A percentile compares a stretch with the other conserved stretches of the same genome.
Evolutionary conservation across 2,888 invertebrate species (phyloP).

Genomic region (Ichneumoninae sp.): DNA sequence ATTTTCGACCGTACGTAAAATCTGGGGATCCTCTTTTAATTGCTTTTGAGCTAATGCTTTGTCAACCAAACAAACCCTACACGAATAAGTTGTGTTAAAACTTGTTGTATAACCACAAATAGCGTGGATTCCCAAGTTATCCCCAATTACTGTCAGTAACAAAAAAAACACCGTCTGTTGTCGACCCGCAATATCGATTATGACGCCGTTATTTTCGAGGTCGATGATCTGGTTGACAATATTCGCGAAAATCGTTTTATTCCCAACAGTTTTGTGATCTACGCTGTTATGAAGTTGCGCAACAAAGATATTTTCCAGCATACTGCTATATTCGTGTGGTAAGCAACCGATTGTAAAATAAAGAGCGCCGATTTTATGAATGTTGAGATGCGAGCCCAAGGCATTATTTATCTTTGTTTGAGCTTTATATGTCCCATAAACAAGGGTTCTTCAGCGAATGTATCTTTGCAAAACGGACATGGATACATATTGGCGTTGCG

Average conservation of each 20-base stretch:
- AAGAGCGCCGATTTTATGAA: neutral
- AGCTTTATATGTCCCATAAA: too few species aligned
- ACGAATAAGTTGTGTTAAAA: constrained; percentile 54
- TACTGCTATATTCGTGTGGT: constrained; percentile 34
- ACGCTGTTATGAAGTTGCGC: constrained; percentile 41
- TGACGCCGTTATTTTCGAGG: constrained; percentile 50
- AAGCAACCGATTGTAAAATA: constrained; percentile 33
- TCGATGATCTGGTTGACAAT: constrained; percentile 40
- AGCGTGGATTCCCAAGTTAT: constrained; percentile 48
- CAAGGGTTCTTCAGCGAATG: too few species aligned
- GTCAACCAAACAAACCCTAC: constrained; percentile 53
- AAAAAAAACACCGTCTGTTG: constrained; percentile 45
- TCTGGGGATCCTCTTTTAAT: constrained; percentile 21
- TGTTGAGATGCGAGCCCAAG: too few species aligned
- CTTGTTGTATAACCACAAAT: constrained; percentile 40
- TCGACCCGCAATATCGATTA: constrained; percentile 24
- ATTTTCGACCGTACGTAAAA: constrained; percentile 36
- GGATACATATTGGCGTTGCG: too few species aligned
- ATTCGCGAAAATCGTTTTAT: constrained; percentile 37
- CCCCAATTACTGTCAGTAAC: constrained; percentile 43
- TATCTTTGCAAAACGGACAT: too few species aligned
- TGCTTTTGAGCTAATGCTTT: constrained; percentile 34
- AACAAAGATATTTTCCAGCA: constrained; percentile 50
- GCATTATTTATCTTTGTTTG: too few species aligned
- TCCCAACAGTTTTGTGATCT: constrained; percentile 43